Conservation (phyloP, 2,113 vertebrate species). For the Crotalus viridis region DNA sequence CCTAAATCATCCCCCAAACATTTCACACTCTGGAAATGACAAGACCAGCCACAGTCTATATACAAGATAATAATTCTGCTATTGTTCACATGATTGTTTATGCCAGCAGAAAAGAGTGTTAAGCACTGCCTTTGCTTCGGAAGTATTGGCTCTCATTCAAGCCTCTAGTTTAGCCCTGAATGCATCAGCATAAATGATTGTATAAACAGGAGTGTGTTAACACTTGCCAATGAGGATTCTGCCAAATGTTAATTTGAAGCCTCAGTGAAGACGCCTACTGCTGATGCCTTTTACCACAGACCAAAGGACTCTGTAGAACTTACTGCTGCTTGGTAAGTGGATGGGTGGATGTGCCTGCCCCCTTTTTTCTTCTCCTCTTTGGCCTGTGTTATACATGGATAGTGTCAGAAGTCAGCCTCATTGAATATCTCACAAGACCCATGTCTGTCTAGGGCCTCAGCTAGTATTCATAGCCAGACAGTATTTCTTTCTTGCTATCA, state of each 20-base stretch:
- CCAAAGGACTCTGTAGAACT: background rate
- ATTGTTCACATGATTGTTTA: background rate
- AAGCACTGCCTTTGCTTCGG: background rate
- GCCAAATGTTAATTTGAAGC: background rate
- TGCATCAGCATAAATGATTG: conserved; percentile 8
- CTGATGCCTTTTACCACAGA: background rate
- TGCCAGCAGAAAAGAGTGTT: background rate
- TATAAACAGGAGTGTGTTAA: background rate
- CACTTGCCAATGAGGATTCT: background rate
- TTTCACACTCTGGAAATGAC: background rate
- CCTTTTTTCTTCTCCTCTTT: background rate
- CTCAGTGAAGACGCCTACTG: background rate
- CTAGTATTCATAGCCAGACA: background rate
- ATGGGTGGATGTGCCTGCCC: background rate
- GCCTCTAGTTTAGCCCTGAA: background rate
- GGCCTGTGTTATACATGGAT: background rate
- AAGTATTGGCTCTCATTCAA: background rate
- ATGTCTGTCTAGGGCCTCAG: background rate
- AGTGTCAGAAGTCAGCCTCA: background rate
- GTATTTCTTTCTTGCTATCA: background rate
- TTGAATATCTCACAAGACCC: no score
- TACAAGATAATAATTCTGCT: background rate
- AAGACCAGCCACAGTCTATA: background rate
- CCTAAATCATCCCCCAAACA: background rate
- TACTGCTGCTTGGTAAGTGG: background rate